These are phyloP conservation scores for Lithobates pipiens DNA, from an alignment of 2,797 vertebrate species.

Conservation along the genomic window DNA sequence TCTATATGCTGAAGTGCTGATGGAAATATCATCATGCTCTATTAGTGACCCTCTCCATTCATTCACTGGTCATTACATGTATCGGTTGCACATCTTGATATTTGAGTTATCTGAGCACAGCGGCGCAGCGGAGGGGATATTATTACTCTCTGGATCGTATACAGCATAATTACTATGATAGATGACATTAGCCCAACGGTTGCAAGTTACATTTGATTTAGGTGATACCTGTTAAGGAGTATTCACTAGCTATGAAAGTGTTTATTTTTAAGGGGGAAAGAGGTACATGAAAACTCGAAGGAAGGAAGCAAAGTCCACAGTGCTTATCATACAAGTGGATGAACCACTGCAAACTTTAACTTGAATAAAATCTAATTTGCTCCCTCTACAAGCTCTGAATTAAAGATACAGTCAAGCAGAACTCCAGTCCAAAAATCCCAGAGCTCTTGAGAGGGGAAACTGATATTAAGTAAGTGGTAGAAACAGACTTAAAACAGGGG, in stretches of 20 bases:
- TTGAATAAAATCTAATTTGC: background rate
- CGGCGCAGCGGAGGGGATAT: conserved; percentile 51
- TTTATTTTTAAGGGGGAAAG: background rate
- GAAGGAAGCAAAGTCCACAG: background rate
- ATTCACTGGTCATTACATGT: conserved; percentile 7
- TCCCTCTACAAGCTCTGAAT: background rate
- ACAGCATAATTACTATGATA: conserved; percentile 53
- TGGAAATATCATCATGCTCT: conserved; percentile 21
- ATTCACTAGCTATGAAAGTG: background rate
- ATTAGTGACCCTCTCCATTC: conserved; percentile 28
- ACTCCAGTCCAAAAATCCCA: background rate
- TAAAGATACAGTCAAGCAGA: background rate
- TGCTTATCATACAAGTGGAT: background rate
- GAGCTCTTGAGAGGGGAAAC: background rate
- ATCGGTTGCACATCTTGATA: conserved; percentile 55
- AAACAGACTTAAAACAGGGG: background rate
- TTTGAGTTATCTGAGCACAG: conserved; percentile 59
- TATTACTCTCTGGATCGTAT: conserved; percentile 62
- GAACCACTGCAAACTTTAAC: background rate
- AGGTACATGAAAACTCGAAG: background rate
- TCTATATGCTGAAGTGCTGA: conserved; percentile 29
- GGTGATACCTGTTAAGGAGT: conserved; percentile 2
- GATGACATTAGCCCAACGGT: conserved; percentile 48
- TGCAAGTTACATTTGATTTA: conserved; percentile 13
- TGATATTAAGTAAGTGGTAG: background rate